Conservation (phyloP, 92 coral and sea anemone species). For the Parazoanthus darwini region DNA sequence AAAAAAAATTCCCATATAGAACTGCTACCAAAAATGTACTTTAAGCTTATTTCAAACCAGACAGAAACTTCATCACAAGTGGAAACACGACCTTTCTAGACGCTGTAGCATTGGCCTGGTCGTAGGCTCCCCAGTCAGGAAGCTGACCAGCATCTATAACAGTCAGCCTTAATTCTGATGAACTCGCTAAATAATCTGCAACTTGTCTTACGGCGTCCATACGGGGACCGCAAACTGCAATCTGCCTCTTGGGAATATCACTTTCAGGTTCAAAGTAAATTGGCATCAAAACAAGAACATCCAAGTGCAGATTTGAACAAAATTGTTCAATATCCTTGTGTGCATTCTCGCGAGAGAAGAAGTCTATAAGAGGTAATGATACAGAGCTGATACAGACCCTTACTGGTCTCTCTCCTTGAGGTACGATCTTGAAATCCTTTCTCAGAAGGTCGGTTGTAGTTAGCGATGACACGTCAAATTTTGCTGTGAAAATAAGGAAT, state of each 20-base stretch:
- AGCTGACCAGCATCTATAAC: constrained; percentile 28
- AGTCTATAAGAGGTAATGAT: constrained; percentile 53
- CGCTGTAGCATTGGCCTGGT: constrained; percentile 72
- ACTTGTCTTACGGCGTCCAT: constrained; percentile 40
- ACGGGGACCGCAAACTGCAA: constrained; percentile 68
- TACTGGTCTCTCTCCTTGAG: constrained; percentile 33
- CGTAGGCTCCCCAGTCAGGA: constrained; percentile 53
- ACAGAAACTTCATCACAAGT: constrained; percentile 57
- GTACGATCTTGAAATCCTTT: constrained; percentile 84
- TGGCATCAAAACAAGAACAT: constrained; percentile 73
- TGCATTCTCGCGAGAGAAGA: constrained; percentile 57
- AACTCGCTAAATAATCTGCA: constrained; percentile 44
- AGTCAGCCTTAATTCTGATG: constrained; percentile 51
- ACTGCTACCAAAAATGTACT: no score
- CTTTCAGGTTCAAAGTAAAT: constrained; percentile 59
- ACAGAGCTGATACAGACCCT: constrained; percentile 74
- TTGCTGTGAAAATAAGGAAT: constrained; percentile 57
- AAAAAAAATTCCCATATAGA: no score
- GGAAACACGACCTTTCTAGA: constrained; percentile 82
- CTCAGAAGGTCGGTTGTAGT: constrained; percentile 68
- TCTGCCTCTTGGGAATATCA: constrained; percentile 76
- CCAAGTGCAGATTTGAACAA: constrained; percentile 50
- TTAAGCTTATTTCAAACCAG: no score
- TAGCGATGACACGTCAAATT: constrained; percentile 71
- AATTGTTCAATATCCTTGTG: constrained; percentile 45